These are phyloP conservation scores for Pyrochroa serraticornis DNA, from an alignment of 2,888 invertebrate species.

Conservation along the genomic window DNA sequence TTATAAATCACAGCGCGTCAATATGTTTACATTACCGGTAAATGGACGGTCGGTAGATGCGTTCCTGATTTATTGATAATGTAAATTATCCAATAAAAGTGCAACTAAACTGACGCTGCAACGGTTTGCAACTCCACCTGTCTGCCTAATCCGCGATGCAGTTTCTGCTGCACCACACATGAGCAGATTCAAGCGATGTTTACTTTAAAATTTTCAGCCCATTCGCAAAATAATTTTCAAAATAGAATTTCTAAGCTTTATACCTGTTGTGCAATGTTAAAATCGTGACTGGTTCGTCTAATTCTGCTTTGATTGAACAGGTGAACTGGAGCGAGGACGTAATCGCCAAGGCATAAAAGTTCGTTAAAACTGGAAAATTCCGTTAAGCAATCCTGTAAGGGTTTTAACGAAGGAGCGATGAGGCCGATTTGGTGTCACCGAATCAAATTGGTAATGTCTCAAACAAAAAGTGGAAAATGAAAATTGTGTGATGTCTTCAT, in stretches of 20 bases:
- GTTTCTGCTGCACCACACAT: slow-evolving; percentile 10
- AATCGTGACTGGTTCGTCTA: too few species aligned
- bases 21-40: slow-evolving; percentile 54
- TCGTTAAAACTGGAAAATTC: too few species aligned
- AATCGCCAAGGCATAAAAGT: neutral
- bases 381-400: too few species aligned
- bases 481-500: slow-evolving; percentile 22
- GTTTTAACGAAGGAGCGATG: neutral
- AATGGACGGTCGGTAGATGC: slow-evolving; percentile 49
- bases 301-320: too few species aligned
- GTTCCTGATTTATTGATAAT: slow-evolving; percentile 51
- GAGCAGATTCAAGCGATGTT: neutral
- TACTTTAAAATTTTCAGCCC: slow-evolving; percentile 15
- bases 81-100: slow-evolving; percentile 50
- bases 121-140: slow-evolving; percentile 4
- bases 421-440: slow-evolving; percentile 4
- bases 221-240: neutral
- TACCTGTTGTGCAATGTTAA: too few species aligned
- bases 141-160: slow-evolving; percentile 19
- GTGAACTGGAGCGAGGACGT: neutral
- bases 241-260: too few species aligned
- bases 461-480: slow-evolving; percentile 19
- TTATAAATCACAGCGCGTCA: slow-evolving; percentile 52
- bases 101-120: slow-evolving; percentile 38
- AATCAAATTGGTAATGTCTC: slow-evolving; percentile 15